Percentiles rank a stretch among this genome's conserved stretches.
These are phyloP conservation scores for Galerucella nymphaeae DNA, from an alignment of 2,888 invertebrate species.

Conservation along the genomic window DNA sequence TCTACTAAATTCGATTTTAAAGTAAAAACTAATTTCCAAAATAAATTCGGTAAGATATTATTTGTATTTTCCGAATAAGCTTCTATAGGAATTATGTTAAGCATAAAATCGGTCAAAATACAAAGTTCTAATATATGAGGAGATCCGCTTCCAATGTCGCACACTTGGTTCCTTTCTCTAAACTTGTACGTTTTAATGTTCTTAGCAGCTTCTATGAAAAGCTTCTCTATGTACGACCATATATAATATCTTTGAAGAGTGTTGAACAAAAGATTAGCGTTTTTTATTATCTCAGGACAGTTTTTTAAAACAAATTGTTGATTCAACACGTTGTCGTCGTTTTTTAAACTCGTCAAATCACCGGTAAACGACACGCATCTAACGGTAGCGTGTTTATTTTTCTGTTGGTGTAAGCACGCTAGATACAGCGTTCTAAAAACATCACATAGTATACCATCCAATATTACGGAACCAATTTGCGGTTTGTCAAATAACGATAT, in stretches of 20 bases:
- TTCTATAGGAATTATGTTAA: constrained; percentile 81
- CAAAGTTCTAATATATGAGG: constrained; percentile 78
- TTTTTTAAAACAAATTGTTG: constrained; percentile 63
- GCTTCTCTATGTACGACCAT: constrained; percentile 81
- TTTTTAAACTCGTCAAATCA: constrained; percentile 60
- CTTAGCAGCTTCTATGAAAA: constrained; percentile 68
- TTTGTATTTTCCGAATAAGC: constrained; percentile 82
- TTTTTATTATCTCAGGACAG: constrained; percentile 80
- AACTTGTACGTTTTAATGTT: constrained; percentile 56
- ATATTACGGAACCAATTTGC: constrained; percentile 83
- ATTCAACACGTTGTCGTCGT: constrained; percentile 55
- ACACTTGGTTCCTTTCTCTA: constrained; percentile 56
- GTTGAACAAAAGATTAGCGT: constrained; percentile 85
- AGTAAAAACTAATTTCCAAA: constrained; percentile 73
- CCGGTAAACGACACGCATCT: constrained; percentile 64
- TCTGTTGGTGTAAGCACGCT: constrained; percentile 66
- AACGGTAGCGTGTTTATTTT: constrained; percentile 56
- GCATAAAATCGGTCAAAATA: constrained; percentile 76
- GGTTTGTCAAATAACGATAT: constrained; percentile 87
- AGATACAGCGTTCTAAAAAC: constrained; percentile 76
- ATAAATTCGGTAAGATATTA: constrained; percentile 81
- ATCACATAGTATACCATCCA: constrained; percentile 82
- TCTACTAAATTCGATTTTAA: constrained; percentile 69
- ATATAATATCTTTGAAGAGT: constrained; percentile 87
- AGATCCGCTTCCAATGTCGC: constrained; percentile 73